Base-by-base conservation (phyloP, 2,113 vertebrate species). In the Odontophorus gujanensis region DNA sequence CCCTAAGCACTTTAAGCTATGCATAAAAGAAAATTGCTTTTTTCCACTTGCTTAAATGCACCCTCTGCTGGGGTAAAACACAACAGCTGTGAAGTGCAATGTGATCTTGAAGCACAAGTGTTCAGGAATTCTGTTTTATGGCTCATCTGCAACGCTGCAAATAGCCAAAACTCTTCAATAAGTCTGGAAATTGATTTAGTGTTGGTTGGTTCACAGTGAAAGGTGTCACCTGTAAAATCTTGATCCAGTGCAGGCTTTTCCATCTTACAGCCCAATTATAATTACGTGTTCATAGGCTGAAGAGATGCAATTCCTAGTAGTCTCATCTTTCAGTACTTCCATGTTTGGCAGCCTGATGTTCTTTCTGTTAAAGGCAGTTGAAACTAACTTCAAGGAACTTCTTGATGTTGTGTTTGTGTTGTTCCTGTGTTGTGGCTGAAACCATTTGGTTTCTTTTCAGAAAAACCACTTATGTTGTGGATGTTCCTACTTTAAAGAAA, bases 21-120 rank as follows among this genome's bases (percentile, higher is more conserved):
- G 21, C 81, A 51, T 72, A 79, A 82, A 88, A 81, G 58, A 87
- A 95, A 93, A 90, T 79, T 68, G 63, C 45, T 87, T 90, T 93
- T 90, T 93, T 93, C 87, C 91, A 94, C 89, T 95, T 94, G 14
- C 92, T 92, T 95, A 91, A 95, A 96, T 96, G 92, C 95, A 94
- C 91, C 96, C 95, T 96, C 96, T 93, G 90, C 94, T 96, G 94
- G 94, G 95, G 94, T 92, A 58, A 92, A 91, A 82, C 89, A 89
- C 91, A 92, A 76, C 94, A 96, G 89, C 96, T 96, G 92, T 90
- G 84, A 81, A 90, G 91, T 92, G 91, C 92, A 95, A 86, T 92
- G 66, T 61, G 84, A 95, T 95, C 92, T 75, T 59, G 90, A 53
- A 62, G 90, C 85, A 89, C 86, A 90, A 92, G 77, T 94, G 84